Conservation (phyloP, 2,797 vertebrate species). For the Trichosurus vulpecula region DNA sequence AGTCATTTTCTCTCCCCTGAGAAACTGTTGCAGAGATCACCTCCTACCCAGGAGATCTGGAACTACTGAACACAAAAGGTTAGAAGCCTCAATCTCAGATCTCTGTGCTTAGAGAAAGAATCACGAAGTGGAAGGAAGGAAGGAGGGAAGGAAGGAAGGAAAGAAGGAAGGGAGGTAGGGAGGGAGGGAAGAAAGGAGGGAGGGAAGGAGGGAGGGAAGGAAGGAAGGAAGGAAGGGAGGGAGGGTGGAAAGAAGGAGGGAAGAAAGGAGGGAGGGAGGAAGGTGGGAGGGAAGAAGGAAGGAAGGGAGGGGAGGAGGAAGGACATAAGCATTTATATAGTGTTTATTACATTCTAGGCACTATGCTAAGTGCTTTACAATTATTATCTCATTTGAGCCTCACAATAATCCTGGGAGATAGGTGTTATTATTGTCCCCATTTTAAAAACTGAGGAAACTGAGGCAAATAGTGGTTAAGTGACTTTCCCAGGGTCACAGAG, state of each 20-base stretch:
- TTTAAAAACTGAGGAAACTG: no score
- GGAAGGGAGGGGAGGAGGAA: no score
- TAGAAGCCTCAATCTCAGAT: not conserved
- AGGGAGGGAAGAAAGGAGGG: accelerated
- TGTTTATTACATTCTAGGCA: not conserved
- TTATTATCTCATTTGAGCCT: not conserved
- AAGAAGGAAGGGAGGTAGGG: no score
- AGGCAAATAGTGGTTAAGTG: no score
- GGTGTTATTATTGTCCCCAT: no score
- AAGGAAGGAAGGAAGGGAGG: accelerated
- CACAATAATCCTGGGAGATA: not conserved
- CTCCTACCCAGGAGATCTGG: not conserved
- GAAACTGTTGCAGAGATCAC: not conserved
- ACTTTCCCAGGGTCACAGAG: no score
- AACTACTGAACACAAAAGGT: not conserved
- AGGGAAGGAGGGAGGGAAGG: accelerated
- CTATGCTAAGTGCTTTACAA: not conserved
- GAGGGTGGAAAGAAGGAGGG: no score
- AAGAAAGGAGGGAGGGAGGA: no score
- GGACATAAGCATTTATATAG: not conserved
- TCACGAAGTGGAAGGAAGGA: not conserved
- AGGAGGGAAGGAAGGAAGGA: not conserved
- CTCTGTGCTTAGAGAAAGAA: not conserved
- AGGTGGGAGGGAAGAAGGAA: no score
- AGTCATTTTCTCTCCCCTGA: not conserved